Conservation (phyloP, 2,797 vertebrate species). For the Hapalemur alaotrensis region DNA sequence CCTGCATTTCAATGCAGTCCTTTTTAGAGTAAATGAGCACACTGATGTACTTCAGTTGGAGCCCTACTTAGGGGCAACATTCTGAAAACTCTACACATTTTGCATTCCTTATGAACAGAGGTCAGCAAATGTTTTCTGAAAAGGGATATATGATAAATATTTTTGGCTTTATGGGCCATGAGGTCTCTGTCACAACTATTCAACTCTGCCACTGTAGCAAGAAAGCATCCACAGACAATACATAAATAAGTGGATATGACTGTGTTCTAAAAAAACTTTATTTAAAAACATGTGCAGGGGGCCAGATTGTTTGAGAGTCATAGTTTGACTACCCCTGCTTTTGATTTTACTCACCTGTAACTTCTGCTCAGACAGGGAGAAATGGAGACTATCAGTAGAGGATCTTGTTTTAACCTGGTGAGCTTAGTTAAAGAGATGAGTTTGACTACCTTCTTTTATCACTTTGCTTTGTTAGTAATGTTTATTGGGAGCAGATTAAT, state of each 20-base stretch:
- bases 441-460: not conserved
- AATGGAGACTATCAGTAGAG: not conserved
- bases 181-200: not conserved
- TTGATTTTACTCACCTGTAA: not conserved
- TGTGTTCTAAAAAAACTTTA: not conserved
- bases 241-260: not conserved
- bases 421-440: not conserved
- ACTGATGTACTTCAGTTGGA: not conserved
- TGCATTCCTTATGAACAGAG: not conserved
- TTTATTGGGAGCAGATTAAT: slow-evolving; percentile 49
- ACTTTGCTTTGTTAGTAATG: slow-evolving; percentile 1
- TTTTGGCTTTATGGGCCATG: not conserved
- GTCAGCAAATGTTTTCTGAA: not conserved
- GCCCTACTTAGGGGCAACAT: not conserved
- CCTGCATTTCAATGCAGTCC: not conserved
- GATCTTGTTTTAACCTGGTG: not conserved
- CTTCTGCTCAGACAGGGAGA: not conserved
- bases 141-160: not conserved
- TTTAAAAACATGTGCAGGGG: not conserved
- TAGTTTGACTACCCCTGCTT: not conserved
- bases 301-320: not conserved
- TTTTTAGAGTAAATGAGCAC: not conserved
- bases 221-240: not conserved
- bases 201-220: not conserved
- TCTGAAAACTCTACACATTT: not conserved